A percentile compares a stretch with the other conserved stretches of the same genome.
These are phyloP conservation scores for Chydorus sphaericus DNA, from an alignment of 2,888 invertebrate genomes.

Conservation along the genomic window DNA sequence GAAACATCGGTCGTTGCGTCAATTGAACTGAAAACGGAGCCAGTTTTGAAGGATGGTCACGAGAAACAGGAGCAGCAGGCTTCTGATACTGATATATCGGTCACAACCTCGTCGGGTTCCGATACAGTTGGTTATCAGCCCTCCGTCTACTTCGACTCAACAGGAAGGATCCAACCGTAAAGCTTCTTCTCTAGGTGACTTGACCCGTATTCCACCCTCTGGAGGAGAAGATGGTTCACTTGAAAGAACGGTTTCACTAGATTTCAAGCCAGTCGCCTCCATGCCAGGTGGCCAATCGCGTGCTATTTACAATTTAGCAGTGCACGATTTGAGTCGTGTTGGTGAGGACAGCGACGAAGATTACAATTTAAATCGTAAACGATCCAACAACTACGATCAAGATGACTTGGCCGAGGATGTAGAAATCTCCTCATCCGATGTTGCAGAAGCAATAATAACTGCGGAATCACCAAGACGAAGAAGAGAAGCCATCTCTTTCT, in stretches of 20 bases:
- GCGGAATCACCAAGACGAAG: no score
- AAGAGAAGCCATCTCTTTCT: background rate
- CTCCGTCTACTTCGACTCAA: background rate
- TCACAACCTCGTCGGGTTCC: background rate
- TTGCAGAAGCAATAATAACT: no score
- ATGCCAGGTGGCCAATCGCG: background rate
- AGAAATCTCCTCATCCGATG: background rate
- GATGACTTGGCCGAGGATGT: background rate
- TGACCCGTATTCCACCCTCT: slow-evolving; percentile 44
- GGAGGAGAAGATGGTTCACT: slow-evolving; percentile 18
- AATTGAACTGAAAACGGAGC: background rate
- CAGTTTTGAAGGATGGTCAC: background rate
- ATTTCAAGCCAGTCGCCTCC: slow-evolving; percentile 32
- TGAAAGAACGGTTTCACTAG: slow-evolving; percentile 65
- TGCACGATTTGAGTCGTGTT: slow-evolving; percentile 12
- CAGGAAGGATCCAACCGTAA: slow-evolving; percentile 34
- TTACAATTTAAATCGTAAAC: background rate
- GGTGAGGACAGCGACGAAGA: slow-evolving; percentile 12
- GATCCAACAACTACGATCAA: background rate
- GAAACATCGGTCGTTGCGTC: background rate
- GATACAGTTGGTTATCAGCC: background rate
- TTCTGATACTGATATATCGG: slow-evolving; percentile 6
- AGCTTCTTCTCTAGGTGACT: slow-evolving; percentile 63
- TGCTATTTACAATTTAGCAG: slow-evolving; percentile 10
- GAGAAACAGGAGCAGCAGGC: slow-evolving; percentile 1